A percentile compares a stretch with the other conserved stretches of the same genome.
phyloP scores from a whole-genome alignment of 2,888 invertebrate genomes.

The Drosophila pegasa region DNA sequence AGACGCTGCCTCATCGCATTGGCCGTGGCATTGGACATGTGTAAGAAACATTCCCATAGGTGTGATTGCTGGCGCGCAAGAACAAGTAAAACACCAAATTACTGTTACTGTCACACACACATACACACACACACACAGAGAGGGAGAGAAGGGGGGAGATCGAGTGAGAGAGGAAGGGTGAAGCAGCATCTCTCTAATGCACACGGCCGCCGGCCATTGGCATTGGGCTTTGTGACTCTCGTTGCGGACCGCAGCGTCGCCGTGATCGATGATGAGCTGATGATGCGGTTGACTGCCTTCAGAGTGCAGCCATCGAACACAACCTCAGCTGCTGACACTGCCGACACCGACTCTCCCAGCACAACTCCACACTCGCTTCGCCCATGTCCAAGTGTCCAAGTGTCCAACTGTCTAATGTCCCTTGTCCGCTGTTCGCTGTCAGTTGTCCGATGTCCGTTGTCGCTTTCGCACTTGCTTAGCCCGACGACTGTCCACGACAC shows the following conservation, averaged over 20 bases:
- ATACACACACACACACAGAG: not conserved
- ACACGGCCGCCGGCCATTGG: slow-evolving; percentile 51
- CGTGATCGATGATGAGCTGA: slow-evolving; percentile 75
- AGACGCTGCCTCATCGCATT: slow-evolving; percentile 36
- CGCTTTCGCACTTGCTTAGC: slow-evolving; percentile 58
- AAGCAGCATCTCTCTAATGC: slow-evolving; percentile 7
- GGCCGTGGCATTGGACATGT: slow-evolving; percentile 60
- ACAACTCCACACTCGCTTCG: slow-evolving; percentile 1
- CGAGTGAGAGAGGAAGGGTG: slow-evolving; percentile 19
- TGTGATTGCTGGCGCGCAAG: slow-evolving; percentile 80
- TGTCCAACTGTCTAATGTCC: slow-evolving; percentile 12
- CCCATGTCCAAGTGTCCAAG: slow-evolving; percentile 4
- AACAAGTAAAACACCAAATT: slow-evolving; percentile 80
- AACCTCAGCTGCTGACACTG: slow-evolving; percentile 23
- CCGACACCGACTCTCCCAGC: slow-evolving; percentile 3
- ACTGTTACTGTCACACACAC: slow-evolving; percentile 57
- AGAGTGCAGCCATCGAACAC: slow-evolving; percentile 35
- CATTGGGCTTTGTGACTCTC: slow-evolving; percentile 10
- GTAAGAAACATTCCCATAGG: slow-evolving; percentile 79
- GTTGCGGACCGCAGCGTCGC: slow-evolving; percentile 52
- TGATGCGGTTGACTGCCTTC: slow-evolving; percentile 60
- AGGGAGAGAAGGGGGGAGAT: slow-evolving; percentile 7
- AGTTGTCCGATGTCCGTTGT: slow-evolving; percentile 48
- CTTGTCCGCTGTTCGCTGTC: slow-evolving; percentile 4
- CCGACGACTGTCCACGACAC: slow-evolving; percentile 46